Conservation (phyloP, 2,113 vertebrate species). For the Prolemur simus region DNA sequence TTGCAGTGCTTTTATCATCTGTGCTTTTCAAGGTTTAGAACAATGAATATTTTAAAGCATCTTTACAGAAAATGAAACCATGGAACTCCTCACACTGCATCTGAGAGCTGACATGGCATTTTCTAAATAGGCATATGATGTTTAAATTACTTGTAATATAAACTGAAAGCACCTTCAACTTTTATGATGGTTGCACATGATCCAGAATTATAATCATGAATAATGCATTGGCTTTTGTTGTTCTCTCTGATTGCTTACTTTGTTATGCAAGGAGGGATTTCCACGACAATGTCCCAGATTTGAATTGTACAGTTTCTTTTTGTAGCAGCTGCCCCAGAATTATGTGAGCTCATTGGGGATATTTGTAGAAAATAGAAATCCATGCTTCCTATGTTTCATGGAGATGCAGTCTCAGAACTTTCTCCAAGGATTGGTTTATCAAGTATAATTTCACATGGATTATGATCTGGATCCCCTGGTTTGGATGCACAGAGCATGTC, state of each 20-base stretch:
- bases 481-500: neutral
- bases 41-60: conserved; percentile 46
- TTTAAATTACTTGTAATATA: conserved; percentile 60
- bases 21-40: conserved; percentile 29
- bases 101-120: conserved; percentile 22
- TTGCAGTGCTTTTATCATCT: conserved; percentile 6
- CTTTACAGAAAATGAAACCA: conserved; percentile 47
- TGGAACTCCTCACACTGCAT: neutral
- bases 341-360: conserved; percentile 46
- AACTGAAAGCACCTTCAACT: conserved; percentile 47
- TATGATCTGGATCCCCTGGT: neutral
- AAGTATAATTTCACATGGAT: neutral
- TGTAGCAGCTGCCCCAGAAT: conserved; percentile 49
- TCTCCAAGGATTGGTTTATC: neutral
- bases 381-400: neutral
- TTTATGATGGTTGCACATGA: conserved; percentile 41
- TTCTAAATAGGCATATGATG: conserved; percentile 48
- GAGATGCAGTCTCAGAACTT: conserved; percentile 30
- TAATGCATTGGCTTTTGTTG: conserved; percentile 50
- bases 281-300: conserved; percentile 38
- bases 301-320: conserved; percentile 53
- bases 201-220: conserved; percentile 53
- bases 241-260: conserved; percentile 40
- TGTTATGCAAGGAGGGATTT: conserved; percentile 55
- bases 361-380: conserved; percentile 57